Percentiles rank a stretch among this genome's conserved stretches.
Conservation (phyloP, 2,888 invertebrate genomes). For the Lepidocyrtinus sp. region DNA sequence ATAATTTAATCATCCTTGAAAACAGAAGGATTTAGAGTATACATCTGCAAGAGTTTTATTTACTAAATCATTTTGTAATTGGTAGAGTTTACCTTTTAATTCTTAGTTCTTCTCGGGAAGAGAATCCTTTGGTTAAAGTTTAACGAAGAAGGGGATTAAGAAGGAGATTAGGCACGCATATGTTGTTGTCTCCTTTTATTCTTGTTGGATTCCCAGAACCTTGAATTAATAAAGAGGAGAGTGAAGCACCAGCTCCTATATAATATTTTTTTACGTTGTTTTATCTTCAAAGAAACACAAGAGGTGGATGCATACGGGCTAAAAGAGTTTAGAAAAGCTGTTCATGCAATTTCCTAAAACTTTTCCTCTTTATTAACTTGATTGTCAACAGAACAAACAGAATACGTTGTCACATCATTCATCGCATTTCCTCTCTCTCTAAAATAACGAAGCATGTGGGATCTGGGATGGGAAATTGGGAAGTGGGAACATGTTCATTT, state of each 20-base stretch:
- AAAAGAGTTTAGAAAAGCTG: not conserved
- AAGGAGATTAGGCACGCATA: constrained; percentile 9
- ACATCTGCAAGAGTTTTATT: no score
- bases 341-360: constrained; percentile 6
- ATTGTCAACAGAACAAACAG: constrained; percentile 37
- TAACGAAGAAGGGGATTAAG: not conserved
- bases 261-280: not conserved
- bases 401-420: constrained; percentile 51
- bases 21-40: not conserved
- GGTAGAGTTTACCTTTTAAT: not conserved
- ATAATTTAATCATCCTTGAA: constrained; percentile 1
- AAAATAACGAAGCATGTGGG: not conserved
- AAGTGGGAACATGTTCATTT: not conserved
- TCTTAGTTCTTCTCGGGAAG: no score
- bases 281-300: not conserved
- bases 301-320: not conserved
- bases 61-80: not conserved
- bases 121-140: not conserved
- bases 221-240: no score
- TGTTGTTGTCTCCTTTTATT: constrained; percentile 8
- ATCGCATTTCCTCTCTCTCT: not conserved
- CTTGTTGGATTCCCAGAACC: no score
- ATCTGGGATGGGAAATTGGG: not conserved
- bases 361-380: constrained; percentile 6
- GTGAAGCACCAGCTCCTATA: no score